Evolutionary conservation across 1,140 invertebrate species (phyloP), one percentile per base, ranked within the genome.

Genomic region (Platyura marginata): DNA sequence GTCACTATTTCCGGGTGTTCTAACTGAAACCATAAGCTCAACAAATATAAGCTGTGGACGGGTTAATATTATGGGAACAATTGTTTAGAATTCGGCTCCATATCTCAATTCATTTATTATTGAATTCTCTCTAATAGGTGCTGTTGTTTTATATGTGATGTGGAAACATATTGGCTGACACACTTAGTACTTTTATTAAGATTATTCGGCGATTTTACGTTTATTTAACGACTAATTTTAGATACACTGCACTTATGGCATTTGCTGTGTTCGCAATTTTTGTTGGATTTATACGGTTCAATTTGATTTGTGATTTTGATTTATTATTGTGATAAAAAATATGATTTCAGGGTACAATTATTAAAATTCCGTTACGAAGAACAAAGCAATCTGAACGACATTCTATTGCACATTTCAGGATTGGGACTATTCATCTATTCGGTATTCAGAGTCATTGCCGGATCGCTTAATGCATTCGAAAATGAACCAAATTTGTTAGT

Each of bases 21-120:
- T 77, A 39, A 68, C 66, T 42, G 66, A 66, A 43, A 68, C 67
- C 40, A 66, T 65, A 46, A 68, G 73, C 51, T 68, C 71, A 44
- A 68, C 69, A 38, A 56, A 54, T 37, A 57, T 56, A 45, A 70
- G 69, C 19, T 90, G 85, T 56, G 85, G 79, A 44, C 69, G 86
- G 11, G 72, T 79, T 38, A 86, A 89, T 54, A 89, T 91, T 48
- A 92, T 94, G 88, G 89, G 88, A 23, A 88, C 77, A 13, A 90
- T 92, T 46, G 85, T 91, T 0, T 76, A 85, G 48, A 84, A 91
- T 53, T 82, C 87, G 2, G 84, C 86, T 4, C 89, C 90, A 1
- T 95, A 91, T 60, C 68, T 96, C 18, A 96, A 88, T 64, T 92
- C 91, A 1, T 93, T 93, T 60, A 95, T 95, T 49, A 91, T 97